These are phyloP conservation scores for Lycophotia porphyrea DNA, from an alignment of 2,888 invertebrate species.

Conservation along the genomic window DNA sequence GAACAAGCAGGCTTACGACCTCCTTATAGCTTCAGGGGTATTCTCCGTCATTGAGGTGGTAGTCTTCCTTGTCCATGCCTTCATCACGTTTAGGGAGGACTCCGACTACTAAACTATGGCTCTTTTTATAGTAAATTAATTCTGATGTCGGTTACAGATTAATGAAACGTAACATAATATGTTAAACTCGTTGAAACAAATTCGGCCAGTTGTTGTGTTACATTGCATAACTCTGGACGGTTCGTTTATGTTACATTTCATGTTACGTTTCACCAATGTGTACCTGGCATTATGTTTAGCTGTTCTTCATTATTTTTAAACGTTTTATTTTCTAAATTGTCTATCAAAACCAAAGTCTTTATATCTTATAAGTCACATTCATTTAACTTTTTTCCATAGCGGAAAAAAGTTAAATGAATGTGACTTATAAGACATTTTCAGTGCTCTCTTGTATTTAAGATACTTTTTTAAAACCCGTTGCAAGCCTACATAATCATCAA, in stretches of 20 bases:
- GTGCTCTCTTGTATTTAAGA: conserved; percentile 29
- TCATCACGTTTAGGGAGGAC: conserved; percentile 90
- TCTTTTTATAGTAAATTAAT: conserved; percentile 29
- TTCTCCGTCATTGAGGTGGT: conserved; percentile 91
- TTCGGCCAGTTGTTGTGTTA: background rate
- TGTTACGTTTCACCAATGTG: background rate
- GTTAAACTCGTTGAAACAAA: background rate
- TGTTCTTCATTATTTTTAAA: conserved; percentile 18
- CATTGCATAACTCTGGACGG: background rate
- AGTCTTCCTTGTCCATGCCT: conserved; percentile 91
- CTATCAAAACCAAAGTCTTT: conserved; percentile 21
- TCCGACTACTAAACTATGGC: conserved; percentile 83
- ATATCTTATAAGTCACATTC: background rate
- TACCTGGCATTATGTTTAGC: background rate
- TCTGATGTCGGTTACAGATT: background rate
- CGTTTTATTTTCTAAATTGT: background rate
- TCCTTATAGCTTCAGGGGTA: conserved; percentile 92
- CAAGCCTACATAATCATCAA: conserved; percentile 43
- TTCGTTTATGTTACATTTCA: background rate
- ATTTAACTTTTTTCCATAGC: background rate
- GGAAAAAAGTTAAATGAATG: background rate
- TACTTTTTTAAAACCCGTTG: conserved; percentile 50
- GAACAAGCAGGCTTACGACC: conserved; percentile 92
- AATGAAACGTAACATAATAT: background rate
- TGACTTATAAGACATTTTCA: conserved; percentile 9